These are phyloP conservation scores for Melipona bicolor DNA, from an alignment of 2,888 invertebrate genomes.

Conservation along the genomic window DNA sequence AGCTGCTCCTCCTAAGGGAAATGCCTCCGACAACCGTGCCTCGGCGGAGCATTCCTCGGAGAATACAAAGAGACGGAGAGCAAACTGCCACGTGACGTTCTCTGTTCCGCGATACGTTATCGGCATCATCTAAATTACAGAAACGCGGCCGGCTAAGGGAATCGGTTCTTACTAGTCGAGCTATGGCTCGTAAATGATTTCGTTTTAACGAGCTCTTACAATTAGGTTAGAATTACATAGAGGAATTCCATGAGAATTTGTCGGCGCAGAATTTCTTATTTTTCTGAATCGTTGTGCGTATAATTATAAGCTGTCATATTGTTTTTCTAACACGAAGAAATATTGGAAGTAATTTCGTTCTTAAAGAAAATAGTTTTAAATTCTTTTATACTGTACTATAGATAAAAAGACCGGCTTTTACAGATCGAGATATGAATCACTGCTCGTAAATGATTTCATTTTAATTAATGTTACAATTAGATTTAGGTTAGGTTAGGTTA, in stretches of 20 bases:
- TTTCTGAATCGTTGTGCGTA: no score
- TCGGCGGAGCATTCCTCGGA: conserved; percentile 27
- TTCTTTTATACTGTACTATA: no score
- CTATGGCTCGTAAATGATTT: not conserved
- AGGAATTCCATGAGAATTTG: not conserved
- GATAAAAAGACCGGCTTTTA: no score
- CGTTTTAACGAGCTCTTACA: not conserved
- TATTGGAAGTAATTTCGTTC: no score
- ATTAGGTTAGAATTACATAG: not conserved
- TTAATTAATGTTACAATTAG: not conserved
- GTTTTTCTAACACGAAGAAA: no score
- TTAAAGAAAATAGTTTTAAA: no score
- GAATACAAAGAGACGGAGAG: conserved; percentile 22
- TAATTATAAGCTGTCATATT: no score
- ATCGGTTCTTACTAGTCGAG: conserved; percentile 3
- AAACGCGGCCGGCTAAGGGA: conserved; percentile 15
- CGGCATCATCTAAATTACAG: conserved; percentile 51
- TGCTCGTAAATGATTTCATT: conserved; percentile 1
- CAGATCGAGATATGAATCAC: no score
- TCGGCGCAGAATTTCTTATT: no score
- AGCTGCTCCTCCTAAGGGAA: conserved; percentile 41
- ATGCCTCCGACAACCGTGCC: conserved; percentile 16
- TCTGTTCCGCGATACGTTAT: conserved; percentile 31
- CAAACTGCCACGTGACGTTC: conserved; percentile 60
- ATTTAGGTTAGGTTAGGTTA: no score